A percentile compares a stretch with the other conserved stretches of the same genome.
These are phyloP conservation scores for Psittacula derbiana DNA, from an alignment of 2,797 vertebrate species.

Conservation along the genomic window DNA sequence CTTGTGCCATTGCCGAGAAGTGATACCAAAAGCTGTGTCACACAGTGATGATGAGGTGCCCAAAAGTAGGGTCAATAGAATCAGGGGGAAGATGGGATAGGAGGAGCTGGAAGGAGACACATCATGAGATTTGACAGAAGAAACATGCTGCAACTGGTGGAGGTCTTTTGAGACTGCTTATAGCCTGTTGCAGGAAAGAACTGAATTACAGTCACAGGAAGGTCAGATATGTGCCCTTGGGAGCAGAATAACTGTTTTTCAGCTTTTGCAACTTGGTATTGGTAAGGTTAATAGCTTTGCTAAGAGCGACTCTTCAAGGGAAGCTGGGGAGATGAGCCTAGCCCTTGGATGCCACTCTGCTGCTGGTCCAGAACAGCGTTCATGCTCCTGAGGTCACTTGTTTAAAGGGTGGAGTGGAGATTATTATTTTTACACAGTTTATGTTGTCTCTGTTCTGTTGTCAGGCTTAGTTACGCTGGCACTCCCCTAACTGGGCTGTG, in stretches of 20 bases:
- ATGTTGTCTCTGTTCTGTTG: constrained; percentile 10
- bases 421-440: constrained; percentile 24
- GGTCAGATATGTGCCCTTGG: neutral
- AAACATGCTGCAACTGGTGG: neutral
- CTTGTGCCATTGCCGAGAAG: neutral
- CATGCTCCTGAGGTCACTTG: neutral
- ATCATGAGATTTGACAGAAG: neutral
- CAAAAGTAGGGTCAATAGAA: neutral
- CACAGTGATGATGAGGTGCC: accelerated
- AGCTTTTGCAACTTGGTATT: neutral
- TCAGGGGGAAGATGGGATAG: too few species aligned
- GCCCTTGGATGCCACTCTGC: neutral
- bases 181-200: neutral
- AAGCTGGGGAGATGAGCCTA: neutral
- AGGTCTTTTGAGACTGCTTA: neutral
- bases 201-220: neutral
- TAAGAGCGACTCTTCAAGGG: neutral
- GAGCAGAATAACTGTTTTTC: neutral
- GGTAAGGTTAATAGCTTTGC: neutral
- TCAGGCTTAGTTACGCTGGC: neutral
- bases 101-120: neutral
- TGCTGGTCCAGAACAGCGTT: neutral
- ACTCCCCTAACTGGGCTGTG: neutral
- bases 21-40: neutral
- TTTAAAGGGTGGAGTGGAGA: constrained; percentile 29